A percentile compares a stretch with the other conserved stretches of the same genome.
Conservation (phyloP, 2,797 vertebrate species). For the Jordanella pulchra region DNA sequence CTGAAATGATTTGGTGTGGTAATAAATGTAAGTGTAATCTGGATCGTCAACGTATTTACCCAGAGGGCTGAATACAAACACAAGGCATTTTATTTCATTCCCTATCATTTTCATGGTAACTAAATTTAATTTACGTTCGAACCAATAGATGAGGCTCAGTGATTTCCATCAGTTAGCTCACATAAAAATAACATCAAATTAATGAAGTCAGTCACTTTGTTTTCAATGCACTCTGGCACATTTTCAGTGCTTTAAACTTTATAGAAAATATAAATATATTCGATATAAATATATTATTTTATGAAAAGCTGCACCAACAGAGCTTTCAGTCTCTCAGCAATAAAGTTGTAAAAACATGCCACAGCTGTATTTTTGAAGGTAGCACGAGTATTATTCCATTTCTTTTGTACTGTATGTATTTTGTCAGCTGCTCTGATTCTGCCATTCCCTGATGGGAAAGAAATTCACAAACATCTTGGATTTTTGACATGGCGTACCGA, state of each 20-base stretch:
- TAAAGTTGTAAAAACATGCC: not conserved
- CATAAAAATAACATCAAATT: not conserved
- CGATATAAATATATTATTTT: not conserved
- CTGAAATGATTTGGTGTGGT: not conserved
- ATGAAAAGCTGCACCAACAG: not conserved
- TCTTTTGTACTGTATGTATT: not conserved
- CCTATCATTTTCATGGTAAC: not conserved
- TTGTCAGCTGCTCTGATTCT: not conserved
- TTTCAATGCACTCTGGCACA: not conserved
- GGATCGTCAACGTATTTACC: too few relatives aligned
- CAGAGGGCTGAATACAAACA: not conserved
- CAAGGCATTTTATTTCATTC: not conserved
- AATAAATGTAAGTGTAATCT: too few relatives aligned
- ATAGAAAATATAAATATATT: not conserved
- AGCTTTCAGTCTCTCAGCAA: not conserved
- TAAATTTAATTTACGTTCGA: not conserved
- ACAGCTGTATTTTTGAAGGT: not conserved
- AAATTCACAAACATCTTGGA: not conserved
- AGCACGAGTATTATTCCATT: not conserved
- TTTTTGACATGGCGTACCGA: not conserved
- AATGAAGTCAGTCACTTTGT: not conserved
- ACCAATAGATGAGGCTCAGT: not conserved
- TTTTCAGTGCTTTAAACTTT: not conserved
- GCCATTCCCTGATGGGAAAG: not conserved
- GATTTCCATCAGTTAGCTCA: not conserved